These are phyloP conservation scores for Cassiopea andromeda DNA, from an alignment of 30 jellyfish, hydroid and myxozoan species.

Conservation along the genomic window DNA sequence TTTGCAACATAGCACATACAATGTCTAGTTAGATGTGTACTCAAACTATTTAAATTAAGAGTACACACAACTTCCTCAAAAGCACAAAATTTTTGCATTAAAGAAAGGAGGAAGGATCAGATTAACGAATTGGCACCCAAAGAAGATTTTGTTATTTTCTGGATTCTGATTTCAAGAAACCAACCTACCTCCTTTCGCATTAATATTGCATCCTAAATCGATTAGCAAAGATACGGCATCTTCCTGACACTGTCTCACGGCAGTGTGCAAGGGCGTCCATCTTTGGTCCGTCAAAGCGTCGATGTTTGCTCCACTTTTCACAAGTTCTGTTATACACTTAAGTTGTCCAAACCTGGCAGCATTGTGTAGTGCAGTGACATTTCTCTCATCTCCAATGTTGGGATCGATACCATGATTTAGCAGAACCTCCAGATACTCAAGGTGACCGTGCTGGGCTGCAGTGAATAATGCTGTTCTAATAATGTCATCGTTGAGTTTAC, in stretches of 20 bases:
- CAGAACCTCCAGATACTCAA: constrained; percentile 14
- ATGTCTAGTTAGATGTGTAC: no score
- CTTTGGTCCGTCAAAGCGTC: constrained; percentile 54
- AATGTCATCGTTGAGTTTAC: constrained; percentile 18
- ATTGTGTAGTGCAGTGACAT: constrained; percentile 63
- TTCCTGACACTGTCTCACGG: constrained; percentile 82
- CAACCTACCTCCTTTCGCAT: constrained; percentile 61
- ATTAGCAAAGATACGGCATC: constrained; percentile 63
- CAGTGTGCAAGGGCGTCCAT: constrained; percentile 86
- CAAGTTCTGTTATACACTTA: constrained; percentile 55
- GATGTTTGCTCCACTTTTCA: constrained; percentile 73
- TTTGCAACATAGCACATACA: no score
- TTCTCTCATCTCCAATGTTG: constrained; percentile 21
- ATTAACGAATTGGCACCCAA: no score
- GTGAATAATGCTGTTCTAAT: constrained; percentile 46
- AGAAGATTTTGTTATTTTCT: no score
- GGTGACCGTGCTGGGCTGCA: constrained; percentile 73
- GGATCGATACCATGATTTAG: constrained; percentile 64
- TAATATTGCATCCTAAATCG: constrained; percentile 66
- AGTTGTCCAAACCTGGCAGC: constrained; percentile 79
- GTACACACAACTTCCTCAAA: no score
- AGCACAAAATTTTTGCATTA: no score
- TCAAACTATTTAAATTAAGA: no score
- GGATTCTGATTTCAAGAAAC: no score
- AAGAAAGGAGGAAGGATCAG: no score